Evolutionary conservation across 2,113 vertebrate species (phyloP).

Genomic region (Sarotherodon lohbergeri): DNA sequence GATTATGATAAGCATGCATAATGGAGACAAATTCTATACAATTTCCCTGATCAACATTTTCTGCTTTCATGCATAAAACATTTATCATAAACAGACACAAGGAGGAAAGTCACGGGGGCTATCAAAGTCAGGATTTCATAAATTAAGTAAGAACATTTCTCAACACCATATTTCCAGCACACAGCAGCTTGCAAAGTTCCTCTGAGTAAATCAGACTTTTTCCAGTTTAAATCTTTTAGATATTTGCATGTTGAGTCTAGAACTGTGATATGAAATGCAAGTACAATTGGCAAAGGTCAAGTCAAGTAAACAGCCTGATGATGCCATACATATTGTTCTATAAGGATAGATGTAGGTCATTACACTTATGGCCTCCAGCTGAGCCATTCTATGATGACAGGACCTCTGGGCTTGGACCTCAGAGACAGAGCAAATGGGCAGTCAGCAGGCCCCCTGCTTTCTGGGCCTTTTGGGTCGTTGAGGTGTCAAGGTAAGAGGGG

Average conservation of each 20-base stretch:
- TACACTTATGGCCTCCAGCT: slow-evolving; percentile 49
- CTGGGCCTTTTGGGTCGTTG: slow-evolving; percentile 54
- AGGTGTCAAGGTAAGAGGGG: slow-evolving; percentile 53
- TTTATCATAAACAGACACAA: slow-evolving; percentile 47
- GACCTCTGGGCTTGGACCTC: slow-evolving; percentile 52
- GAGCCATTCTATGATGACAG: slow-evolving; percentile 48
- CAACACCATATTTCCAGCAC: not conserved
- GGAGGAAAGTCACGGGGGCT: slow-evolving; percentile 25
- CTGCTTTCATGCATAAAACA: slow-evolving; percentile 59
- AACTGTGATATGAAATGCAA: not conserved
- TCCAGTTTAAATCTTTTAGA: not conserved
- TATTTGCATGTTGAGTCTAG: not conserved
- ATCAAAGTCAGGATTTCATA: slow-evolving; percentile 47
- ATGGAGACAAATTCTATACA: slow-evolving; percentile 64
- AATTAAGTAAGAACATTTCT: slow-evolving; percentile 13
- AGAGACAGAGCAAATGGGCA: slow-evolving; percentile 56
- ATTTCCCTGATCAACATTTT: slow-evolving; percentile 58
- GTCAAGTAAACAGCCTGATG: slow-evolving; percentile 37
- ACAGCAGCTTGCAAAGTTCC: not conserved
- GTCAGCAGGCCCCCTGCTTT: slow-evolving; percentile 58
- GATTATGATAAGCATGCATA: slow-evolving; percentile 69
- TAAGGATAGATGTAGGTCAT: slow-evolving; percentile 57
- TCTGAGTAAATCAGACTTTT: not conserved
- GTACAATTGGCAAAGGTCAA: slow-evolving; percentile 46
- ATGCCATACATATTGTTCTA: slow-evolving; percentile 47